Percentiles rank a stretch among this genome's conserved stretches.
phyloP scores from a whole-genome alignment of 2,888 invertebrate genomes.

The Dermolepida albohirtum region DNA sequence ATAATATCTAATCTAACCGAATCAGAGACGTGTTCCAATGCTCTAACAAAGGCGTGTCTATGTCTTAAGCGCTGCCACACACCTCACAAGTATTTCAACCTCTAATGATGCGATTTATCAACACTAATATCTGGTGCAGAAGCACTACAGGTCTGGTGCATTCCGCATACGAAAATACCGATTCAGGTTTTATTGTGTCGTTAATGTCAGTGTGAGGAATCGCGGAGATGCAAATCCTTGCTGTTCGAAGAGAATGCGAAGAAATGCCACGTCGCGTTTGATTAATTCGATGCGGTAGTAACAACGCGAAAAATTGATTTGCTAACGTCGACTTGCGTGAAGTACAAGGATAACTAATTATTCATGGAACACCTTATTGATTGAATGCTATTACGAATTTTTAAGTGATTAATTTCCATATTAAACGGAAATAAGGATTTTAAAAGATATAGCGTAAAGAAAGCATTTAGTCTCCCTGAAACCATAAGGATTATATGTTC shows the following conservation, averaged over 20 bases:
- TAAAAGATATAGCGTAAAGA: too few species aligned
- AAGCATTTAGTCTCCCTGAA: too few species aligned
- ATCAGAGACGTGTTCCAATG: background rate
- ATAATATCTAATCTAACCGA: conserved; percentile 18
- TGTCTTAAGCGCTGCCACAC: conserved; percentile 21
- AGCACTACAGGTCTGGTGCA: conserved; percentile 11
- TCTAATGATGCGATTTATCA: conserved; percentile 36
- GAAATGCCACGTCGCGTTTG: background rate
- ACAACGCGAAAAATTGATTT: background rate
- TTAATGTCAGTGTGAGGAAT: conserved; percentile 17
- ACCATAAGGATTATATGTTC: too few species aligned
- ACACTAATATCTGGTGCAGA: conserved; percentile 32
- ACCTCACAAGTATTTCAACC: conserved; percentile 20
- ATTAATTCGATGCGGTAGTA: conserved; percentile 7
- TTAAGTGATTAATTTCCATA: too few species aligned
- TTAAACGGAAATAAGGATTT: too few species aligned
- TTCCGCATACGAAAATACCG: conserved; percentile 19
- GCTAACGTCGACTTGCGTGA: too few species aligned
- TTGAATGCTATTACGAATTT: too few species aligned
- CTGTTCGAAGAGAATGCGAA: background rate
- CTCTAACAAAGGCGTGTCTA: conserved; percentile 7
- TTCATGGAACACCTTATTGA: too few species aligned
- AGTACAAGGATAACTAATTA: too few species aligned
- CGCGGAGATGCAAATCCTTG: background rate
- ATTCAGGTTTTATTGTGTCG: conserved; percentile 24